Evolutionary conservation across 2,888 invertebrate species (phyloP), one percentile per base, ranked within the genome.

Genomic region (Acronicta leporina): DNA sequence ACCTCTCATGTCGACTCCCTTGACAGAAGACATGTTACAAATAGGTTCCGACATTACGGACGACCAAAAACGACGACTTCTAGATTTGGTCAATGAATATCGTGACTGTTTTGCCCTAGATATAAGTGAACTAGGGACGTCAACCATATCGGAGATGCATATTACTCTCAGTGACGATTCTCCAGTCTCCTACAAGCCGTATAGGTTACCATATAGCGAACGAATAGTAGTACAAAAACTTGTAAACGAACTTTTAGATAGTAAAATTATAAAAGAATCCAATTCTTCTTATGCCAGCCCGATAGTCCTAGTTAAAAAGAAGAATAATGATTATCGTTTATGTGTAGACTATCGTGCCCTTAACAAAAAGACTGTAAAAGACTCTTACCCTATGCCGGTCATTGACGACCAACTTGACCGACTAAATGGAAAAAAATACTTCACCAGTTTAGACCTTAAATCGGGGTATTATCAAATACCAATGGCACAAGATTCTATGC

Each of bases 401-500:
- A 55, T 55, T 14, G 55, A 55, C 27, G 55, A 55, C 11, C 48
- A 55, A 35, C n/a, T 55, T 3, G 41, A 42, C 25, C 15, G 33
- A 35, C 43, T 55, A 15, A 48, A n/a, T 10, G 48, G 48, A 5
- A 47, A 48, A 11, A 43, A 11, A 11, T 33, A 20, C 7, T 55
- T 55, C 14, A 55, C 38, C 10, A 55, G 33, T 35, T n/a, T 48
- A 47, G 55, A 55, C 42, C 42, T 55, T 3, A 20, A 11, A 38
- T 55, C 48, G 2, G 53, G 53, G 13, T 53, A 53, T 10, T 53
- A 53, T 38, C 53, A 53, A 10, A 42, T 50, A 11, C 53, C 45
- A 9, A 38, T 53, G 11, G 20, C 35, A 35, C 46, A 53, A 11
- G 27, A 46, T 8, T 46, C 45, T 13, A 38, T n/a, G 13, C 45